These are phyloP conservation scores for Mythimna vitellina DNA, from an alignment of 2,888 invertebrate genomes.

Conservation along the genomic window DNA sequence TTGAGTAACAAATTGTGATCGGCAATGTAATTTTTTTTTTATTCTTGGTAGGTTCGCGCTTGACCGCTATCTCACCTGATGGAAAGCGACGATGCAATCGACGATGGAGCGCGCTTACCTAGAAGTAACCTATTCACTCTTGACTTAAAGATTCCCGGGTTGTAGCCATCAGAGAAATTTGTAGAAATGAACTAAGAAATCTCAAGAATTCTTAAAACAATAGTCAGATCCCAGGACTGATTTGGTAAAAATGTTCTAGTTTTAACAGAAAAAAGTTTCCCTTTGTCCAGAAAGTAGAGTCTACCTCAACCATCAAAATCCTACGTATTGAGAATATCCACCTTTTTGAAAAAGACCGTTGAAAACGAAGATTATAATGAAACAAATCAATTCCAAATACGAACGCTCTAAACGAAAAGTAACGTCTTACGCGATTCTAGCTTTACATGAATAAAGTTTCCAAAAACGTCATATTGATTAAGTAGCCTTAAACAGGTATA, in stretches of 20 bases:
- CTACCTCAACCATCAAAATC: background rate
- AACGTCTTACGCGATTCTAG: background rate
- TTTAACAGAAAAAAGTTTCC: background rate
- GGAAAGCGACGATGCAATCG: no score
- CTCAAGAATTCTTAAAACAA: background rate
- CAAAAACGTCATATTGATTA: slow-evolving; percentile 35
- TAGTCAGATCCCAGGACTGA: background rate
- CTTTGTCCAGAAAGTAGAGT: background rate
- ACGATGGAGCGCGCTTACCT: no score
- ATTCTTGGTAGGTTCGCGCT: no score
- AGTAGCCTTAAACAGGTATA: slow-evolving; percentile 39
- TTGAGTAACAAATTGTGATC: background rate
- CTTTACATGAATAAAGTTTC: background rate
- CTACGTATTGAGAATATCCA: background rate
- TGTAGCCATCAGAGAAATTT: no score
- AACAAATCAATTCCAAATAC: slow-evolving; percentile 4
- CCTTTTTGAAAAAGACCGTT: background rate
- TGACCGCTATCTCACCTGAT: no score
- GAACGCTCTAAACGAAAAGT: background rate
- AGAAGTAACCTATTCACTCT: no score
- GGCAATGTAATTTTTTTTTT: background rate
- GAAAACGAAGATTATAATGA: background rate
- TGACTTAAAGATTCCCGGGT: no score
- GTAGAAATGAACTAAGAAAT: background rate
- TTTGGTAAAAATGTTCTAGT: background rate